Conservation (phyloP, 2,797 vertebrate genomes). For the Acipenser ruthenus region DNA sequence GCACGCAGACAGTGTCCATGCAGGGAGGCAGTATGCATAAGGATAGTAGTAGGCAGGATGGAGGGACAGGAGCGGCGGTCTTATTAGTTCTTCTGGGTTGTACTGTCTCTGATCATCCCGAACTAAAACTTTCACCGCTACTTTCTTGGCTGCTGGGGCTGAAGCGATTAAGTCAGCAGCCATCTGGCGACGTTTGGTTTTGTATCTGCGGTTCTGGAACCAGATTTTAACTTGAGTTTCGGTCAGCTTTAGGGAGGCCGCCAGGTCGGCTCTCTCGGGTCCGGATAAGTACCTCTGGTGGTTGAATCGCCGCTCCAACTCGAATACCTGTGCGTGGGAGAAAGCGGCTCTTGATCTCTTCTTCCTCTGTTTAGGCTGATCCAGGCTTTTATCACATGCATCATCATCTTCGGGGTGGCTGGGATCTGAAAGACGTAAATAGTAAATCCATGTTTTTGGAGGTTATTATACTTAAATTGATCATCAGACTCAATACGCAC, state of each 20-base stretch:
- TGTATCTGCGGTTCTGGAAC: constrained; percentile 98
- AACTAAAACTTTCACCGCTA: constrained; percentile 94
- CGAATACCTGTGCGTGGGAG: constrained; percentile 96
- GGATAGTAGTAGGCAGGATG: constrained; percentile 89
- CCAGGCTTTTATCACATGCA: constrained; percentile 45
- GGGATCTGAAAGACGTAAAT: constrained; percentile 45
- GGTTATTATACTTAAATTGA: no score
- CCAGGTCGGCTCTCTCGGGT: constrained; percentile 91
- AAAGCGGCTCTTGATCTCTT: constrained; percentile 95
- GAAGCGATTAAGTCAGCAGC: constrained; percentile 85
- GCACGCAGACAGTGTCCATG: constrained; percentile 88
- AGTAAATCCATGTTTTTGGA: background rate
- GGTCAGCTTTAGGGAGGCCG: constrained; percentile 93
- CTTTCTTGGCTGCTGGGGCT: constrained; percentile 88
- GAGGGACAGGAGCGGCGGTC: constrained; percentile 75
- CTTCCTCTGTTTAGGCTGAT: constrained; percentile 85
- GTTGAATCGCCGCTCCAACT: constrained; percentile 95
- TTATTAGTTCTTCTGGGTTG: constrained; percentile 81
- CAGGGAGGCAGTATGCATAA: constrained; percentile 90
- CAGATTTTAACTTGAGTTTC: constrained; percentile 98
- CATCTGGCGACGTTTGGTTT: constrained; percentile 95
- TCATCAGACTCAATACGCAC: no score
- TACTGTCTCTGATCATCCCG: constrained; percentile 98
- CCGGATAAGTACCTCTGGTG: constrained; percentile 96
- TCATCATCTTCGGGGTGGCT: constrained; percentile 53